phyloP scores from a whole-genome alignment of 2,113 vertebrate species.

The Paratilapia polleni region DNA sequence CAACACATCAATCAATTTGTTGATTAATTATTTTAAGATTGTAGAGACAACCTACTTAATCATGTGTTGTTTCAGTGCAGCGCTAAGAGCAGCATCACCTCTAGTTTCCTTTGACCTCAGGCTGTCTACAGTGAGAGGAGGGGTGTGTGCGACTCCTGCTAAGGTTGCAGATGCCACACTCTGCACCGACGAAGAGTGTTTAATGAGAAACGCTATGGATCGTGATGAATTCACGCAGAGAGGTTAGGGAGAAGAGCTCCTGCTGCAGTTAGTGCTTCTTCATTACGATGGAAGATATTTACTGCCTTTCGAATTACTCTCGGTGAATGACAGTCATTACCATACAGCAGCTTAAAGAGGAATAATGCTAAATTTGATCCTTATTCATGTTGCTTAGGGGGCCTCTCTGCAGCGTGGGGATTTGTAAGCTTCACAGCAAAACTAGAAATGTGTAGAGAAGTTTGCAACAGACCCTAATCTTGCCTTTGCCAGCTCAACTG shows the following conservation, averaged over 20 bases:
- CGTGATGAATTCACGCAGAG: conserved; percentile 39
- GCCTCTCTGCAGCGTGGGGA: neutral
- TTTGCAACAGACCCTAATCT: conserved; percentile 22
- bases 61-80: neutral
- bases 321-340: conserved; percentile 31
- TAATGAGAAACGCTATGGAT: conserved; percentile 61
- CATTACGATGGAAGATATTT: conserved; percentile 39
- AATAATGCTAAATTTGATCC: conserved; percentile 20
- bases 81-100: conserved; percentile 14
- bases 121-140: conserved; percentile 30
- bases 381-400: neutral
- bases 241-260: conserved; percentile 25
- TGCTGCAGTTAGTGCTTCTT: conserved; percentile 28
- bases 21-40: neutral
- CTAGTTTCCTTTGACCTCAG: conserved; percentile 54
- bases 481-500: neutral
- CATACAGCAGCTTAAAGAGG: conserved; percentile 24
- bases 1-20: neutral
- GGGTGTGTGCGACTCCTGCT: conserved; percentile 46
- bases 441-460: neutral
- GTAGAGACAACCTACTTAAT: neutral
- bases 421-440: conserved; percentile 20
- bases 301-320: conserved; percentile 29
- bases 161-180: conserved; percentile 62
- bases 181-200: conserved; percentile 47